Evolutionary conservation across 2,888 invertebrate genomes (phyloP).

Genomic region (Epinotia bilunana): DNA sequence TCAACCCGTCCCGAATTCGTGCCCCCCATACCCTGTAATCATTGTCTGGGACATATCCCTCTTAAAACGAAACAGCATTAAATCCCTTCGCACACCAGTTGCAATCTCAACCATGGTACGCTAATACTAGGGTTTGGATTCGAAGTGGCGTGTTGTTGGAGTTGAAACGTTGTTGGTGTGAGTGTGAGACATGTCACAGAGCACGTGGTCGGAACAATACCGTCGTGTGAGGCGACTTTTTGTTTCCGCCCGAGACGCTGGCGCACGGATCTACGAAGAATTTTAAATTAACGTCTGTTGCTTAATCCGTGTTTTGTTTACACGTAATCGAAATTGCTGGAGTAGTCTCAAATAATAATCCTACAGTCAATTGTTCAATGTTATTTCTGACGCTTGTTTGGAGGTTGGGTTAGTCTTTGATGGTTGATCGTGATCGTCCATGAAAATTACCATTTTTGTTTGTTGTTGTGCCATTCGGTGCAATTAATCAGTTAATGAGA

Average conservation of each 20-base stretch:
- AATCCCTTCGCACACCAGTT: not conserved
- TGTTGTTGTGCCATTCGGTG: too few species aligned
- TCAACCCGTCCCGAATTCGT: constrained; percentile 33
- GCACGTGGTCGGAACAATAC: constrained; percentile 56
- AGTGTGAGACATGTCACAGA: constrained; percentile 29
- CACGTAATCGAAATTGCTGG: not conserved
- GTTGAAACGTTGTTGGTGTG: not conserved
- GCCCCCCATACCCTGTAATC: constrained; percentile 43
- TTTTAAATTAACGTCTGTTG: constrained; percentile 3
- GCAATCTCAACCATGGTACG: not conserved
- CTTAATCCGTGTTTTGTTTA: not conserved
- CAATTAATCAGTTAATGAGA: too few species aligned
- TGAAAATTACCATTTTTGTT: too few species aligned
- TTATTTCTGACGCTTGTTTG: not conserved
- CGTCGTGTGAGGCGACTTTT: constrained; percentile 72
- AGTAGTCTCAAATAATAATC: not conserved
- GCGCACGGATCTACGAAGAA: constrained; percentile 33
- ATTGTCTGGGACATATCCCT: constrained; percentile 27
- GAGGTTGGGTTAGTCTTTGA: too few species aligned
- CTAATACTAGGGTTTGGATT: not conserved
- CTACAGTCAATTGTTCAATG: not conserved
- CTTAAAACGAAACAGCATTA: not conserved
- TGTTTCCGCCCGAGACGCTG: constrained; percentile 55
- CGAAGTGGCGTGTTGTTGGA: not conserved
- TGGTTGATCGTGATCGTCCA: too few species aligned